Evolutionary conservation across 1,140 invertebrate species (phyloP), one percentile per base, ranked within the genome.

Genomic region (Penaeus chinensis): DNA sequence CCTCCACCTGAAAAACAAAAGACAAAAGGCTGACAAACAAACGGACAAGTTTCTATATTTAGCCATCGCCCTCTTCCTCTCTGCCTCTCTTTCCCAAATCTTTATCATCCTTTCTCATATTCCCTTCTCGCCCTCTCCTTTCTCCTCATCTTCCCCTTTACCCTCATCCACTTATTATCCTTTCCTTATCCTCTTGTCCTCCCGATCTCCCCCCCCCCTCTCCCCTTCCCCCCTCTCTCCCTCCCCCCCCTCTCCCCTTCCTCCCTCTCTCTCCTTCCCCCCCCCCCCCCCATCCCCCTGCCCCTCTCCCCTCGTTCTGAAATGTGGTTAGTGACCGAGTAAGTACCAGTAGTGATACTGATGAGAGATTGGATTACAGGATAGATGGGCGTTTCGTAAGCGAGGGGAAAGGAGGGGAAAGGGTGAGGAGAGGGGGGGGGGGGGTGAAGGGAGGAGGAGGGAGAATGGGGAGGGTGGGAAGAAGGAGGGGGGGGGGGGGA

Each of bases 281-380:
- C 13, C 16, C 4, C 22, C 11, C 37, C 8, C 66, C n/a, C 3
- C 18, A 0, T 13, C 54, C 16, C 3, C 81, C n/a, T 2, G 65
- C 16, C 62, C 47, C 54, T 42, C 19, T 10, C 37, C 63, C 37
- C 63, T 22, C 3, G 22, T 24, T 62, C 22, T 54, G 16, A 54
- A 54, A 54, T 54, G 54, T 54, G 54, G 54, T 54, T 54, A 54
- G 54, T 54, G 54, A 54, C 54, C 11, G 16, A 54, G 54, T 54
- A 13, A 54, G 54, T 54, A 54, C 54, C 54, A 16, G 54, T 11
- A 54, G 71, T n/a, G 42, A 19, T 42, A 27, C 27, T 76, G 42
- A 76, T 76, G 42, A 76, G 71, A 42, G 22, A 76, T 76, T 27
- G 42, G 22, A 42, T 76, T 76, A 76, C 71, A 76, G 19, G 22